These are phyloP conservation scores for Latheticus oryzae DNA, from an alignment of 2,888 invertebrate species.

Conservation along the genomic window DNA sequence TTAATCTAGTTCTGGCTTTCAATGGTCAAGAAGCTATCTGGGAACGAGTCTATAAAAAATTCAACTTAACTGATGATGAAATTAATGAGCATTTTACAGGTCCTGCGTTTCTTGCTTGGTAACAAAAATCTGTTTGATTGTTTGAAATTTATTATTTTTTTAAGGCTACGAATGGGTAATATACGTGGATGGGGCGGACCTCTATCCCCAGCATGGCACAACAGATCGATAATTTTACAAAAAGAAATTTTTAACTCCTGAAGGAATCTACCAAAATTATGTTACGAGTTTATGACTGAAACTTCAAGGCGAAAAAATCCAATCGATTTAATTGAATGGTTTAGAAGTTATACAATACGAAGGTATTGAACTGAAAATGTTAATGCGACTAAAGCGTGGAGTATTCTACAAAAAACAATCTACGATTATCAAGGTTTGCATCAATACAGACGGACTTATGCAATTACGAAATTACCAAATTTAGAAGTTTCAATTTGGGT, in stretches of 20 bases:
- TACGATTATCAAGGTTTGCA: constrained; percentile 76
- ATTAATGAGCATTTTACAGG: constrained; percentile 88
- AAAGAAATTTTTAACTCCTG: constrained; percentile 85
- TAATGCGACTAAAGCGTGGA: constrained; percentile 74
- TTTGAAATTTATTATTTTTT: no score
- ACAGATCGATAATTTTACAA: constrained; percentile 76
- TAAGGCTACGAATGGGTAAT: constrained; percentile 94
- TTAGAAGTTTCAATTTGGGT: constrained; percentile 74
- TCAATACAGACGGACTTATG: constrained; percentile 80
- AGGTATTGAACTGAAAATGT: constrained; percentile 77
- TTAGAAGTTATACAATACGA: constrained; percentile 72
- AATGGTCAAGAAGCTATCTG: constrained; percentile 92
- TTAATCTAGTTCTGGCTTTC: constrained; percentile 90
- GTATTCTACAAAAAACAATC: constrained; percentile 70
- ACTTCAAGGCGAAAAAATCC: constrained; percentile 76
- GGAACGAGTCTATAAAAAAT: constrained; percentile 77
- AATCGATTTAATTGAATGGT: constrained; percentile 73
- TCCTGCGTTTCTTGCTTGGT: constrained; percentile 95
- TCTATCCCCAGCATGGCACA: constrained; percentile 77
- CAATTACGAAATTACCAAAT: constrained; percentile 77
- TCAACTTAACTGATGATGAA: constrained; percentile 81
- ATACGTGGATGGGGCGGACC: constrained; percentile 92
- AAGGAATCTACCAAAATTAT: constrained; percentile 96
- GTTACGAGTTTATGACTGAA: constrained; percentile 91
- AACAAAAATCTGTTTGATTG: no score